A percentile compares a stretch with the other conserved stretches of the same genome.
Conservation (phyloP, 2,113 vertebrate species). For the Caranx melampygus region DNA sequence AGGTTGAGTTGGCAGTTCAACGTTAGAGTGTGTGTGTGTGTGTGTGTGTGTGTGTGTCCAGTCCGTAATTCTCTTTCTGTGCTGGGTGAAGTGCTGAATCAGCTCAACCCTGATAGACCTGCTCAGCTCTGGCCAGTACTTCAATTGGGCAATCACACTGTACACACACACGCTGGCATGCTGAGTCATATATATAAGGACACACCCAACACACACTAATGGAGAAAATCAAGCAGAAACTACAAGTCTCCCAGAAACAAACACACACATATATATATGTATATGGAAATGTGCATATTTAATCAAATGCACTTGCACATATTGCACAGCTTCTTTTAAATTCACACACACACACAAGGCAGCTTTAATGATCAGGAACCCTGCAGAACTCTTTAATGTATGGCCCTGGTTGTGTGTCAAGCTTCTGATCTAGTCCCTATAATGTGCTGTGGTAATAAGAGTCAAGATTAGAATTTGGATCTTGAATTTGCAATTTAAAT, state of each 20-base stretch:
- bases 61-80: slow-evolving; percentile 60
- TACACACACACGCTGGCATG: slow-evolving; percentile 11
- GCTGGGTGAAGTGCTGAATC: slow-evolving; percentile 63
- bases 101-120: slow-evolving; percentile 63
- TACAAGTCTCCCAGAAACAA: slow-evolving; percentile 15
- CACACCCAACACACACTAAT: slow-evolving; percentile 23
- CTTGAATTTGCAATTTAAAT: slow-evolving; percentile 54
- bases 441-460: slow-evolving; percentile 18
- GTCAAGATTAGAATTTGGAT: slow-evolving; percentile 31
- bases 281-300: not conserved
- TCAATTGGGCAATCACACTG: slow-evolving; percentile 45
- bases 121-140: slow-evolving; percentile 58
- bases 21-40: slow-evolving; percentile 20
- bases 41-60: slow-evolving; percentile 55
- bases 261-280: not conserved
- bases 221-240: slow-evolving; percentile 1
- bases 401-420: slow-evolving; percentile 23
- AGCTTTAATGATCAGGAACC: not conserved
- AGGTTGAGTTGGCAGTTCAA: slow-evolving; percentile 39
- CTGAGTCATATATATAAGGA: slow-evolving; percentile 52
- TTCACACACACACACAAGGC: not conserved
- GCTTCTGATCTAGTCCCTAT: slow-evolving; percentile 22
- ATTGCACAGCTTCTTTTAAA: not conserved
- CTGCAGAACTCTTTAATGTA: slow-evolving; percentile 3
- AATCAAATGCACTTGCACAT: not conserved